Evolutionary conservation across 2,113 vertebrate genomes (phyloP).

Genomic region (Sciurus niger): DNA sequence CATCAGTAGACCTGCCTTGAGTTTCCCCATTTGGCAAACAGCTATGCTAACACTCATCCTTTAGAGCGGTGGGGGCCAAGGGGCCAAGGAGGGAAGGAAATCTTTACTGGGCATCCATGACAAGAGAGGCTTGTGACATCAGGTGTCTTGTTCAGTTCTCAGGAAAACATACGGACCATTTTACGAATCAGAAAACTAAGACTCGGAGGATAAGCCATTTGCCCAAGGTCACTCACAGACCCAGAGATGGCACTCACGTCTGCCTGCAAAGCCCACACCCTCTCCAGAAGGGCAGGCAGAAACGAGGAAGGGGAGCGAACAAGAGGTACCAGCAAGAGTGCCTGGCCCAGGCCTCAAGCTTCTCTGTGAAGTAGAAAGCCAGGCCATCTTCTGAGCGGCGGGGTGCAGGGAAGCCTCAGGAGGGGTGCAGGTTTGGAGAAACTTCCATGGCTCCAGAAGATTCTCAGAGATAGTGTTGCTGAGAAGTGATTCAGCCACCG

Average conservation of each 20-base stretch:
- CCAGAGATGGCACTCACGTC: background rate
- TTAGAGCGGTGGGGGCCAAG: rapidly evolving
- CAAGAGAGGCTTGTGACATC: rapidly evolving
- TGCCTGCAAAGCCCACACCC: background rate
- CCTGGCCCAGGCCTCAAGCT: background rate
- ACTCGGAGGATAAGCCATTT: background rate
- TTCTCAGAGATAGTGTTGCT: background rate
- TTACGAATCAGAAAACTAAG: background rate
- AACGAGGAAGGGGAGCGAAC: background rate
- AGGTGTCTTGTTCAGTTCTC: background rate
- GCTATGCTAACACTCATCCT: no score
- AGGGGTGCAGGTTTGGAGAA: background rate
- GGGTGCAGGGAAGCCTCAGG: no score
- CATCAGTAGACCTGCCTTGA: background rate
- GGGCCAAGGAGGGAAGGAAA: background rate
- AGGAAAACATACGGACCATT: background rate
- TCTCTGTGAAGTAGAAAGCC: background rate
- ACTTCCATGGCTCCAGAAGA: background rate
- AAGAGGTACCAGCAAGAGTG: background rate
- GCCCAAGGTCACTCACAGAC: background rate
- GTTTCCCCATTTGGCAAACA: background rate
- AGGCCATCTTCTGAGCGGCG: background rate
- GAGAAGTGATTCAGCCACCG: background rate
- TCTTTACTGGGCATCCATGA: rapidly evolving
- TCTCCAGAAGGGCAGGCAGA: background rate